These are phyloP conservation scores for Agrypnia vestita DNA, from an alignment of 1,140 invertebrate species.

Conservation along the genomic window DNA sequence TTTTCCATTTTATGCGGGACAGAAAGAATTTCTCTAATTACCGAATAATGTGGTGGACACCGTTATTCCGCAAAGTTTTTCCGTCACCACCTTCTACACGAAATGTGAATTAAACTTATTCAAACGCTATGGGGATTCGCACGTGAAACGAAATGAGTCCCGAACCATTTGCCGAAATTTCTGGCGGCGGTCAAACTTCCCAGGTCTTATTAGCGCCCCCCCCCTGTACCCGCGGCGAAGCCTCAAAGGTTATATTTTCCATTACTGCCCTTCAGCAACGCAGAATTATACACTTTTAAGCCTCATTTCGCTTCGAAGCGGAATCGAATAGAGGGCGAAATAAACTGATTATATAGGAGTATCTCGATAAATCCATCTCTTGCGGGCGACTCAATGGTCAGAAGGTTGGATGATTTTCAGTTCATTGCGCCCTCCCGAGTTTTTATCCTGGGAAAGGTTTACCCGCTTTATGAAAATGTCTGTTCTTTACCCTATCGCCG, in stretches of 20 bases:
- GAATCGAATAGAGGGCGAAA: constrained; percentile 3
- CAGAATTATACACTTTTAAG: constrained; percentile 29
- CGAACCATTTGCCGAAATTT: constrained; percentile 38
- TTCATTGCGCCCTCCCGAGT: constrained; percentile 48
- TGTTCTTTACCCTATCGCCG: constrained; percentile 39
- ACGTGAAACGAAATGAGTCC: constrained; percentile 26
- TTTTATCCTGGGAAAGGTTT: constrained; percentile 9
- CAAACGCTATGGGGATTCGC: constrained; percentile 39
- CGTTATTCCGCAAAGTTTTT: constrained; percentile 21
- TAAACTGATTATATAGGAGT: constrained; percentile 58
- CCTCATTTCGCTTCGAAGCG: constrained; percentile 5
- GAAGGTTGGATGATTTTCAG: constrained; percentile 53
- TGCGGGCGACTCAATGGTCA: constrained; percentile 57
- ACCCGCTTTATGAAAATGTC: constrained; percentile 45
- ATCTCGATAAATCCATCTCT: constrained; percentile 58
- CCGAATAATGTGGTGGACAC: constrained; percentile 3
- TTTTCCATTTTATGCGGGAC: background rate
- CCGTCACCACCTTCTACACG: constrained; percentile 17
- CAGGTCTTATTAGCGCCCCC: constrained; percentile 41
- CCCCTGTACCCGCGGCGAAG: constrained; percentile 1
- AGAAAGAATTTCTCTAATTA: constrained; percentile 8
- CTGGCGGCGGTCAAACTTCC: constrained; percentile 37
- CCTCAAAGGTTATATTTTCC: constrained; percentile 39
- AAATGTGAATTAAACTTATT: constrained; percentile 49
- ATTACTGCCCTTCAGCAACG: constrained; percentile 7